Conservation (phyloP, 2,888 invertebrate genomes). For the Clepsis dumicolana region DNA sequence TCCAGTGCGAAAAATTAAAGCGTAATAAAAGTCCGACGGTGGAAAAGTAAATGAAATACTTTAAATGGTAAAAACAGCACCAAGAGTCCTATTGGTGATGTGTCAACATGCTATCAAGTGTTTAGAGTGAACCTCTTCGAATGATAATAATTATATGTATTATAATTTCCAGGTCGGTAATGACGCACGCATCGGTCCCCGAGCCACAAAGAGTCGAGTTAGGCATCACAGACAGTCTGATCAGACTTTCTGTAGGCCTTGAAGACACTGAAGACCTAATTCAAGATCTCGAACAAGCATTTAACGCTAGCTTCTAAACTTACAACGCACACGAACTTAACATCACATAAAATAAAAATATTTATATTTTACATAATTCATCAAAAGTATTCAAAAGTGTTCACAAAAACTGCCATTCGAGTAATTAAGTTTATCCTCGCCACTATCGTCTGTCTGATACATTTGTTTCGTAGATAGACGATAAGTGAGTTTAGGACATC, state of each 20-base stretch:
- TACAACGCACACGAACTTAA: neutral
- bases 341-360: conserved; percentile 18
- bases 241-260: conserved; percentile 96
- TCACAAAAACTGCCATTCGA: neutral
- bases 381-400: neutral
- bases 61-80: too few relatives aligned
- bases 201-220: conserved; percentile 89
- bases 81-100: too few relatives aligned
- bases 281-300: conserved; percentile 93
- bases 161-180: conserved; percentile 89
- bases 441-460: conserved; percentile 2
- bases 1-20: too few relatives aligned
- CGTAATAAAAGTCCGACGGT: too few relatives aligned
- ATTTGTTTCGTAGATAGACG: conserved; percentile 2
- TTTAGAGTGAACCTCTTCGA: too few relatives aligned
- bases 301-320: conserved; percentile 83
- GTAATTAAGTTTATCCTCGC: neutral
- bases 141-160: neutral
- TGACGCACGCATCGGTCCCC: conserved; percentile 98
- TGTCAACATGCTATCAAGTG: too few relatives aligned
- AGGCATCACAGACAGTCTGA: conserved; percentile 93
- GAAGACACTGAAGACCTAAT: conserved; percentile 95
- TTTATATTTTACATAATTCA: neutral
- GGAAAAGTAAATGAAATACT: too few relatives aligned
- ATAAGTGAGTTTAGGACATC: neutral